Evolutionary conservation across 2,113 vertebrate genomes (phyloP).

Genomic region (Rhabdomys dilectus): DNA sequence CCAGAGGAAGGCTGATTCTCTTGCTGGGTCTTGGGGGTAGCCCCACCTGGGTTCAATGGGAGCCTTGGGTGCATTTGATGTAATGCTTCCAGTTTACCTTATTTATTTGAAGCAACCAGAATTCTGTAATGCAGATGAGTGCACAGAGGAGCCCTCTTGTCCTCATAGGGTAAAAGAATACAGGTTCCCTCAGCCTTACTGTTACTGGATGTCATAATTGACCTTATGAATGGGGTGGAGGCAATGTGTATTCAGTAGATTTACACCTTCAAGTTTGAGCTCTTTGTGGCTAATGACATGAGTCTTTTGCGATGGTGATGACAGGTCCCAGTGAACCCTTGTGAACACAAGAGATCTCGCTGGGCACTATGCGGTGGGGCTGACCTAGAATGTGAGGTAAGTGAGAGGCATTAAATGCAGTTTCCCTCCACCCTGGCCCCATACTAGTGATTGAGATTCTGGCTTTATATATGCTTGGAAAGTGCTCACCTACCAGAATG

Average conservation of each 20-base stretch:
- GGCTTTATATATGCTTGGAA: not conserved
- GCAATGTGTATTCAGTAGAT: not conserved
- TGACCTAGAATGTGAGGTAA: not conserved
- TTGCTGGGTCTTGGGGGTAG: not conserved
- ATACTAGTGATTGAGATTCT: not conserved
- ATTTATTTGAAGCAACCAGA: not conserved
- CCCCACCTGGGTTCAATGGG: not conserved
- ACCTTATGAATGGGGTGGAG: not conserved
- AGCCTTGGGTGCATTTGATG: not conserved
- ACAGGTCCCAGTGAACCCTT: not conserved
- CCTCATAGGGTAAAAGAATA: not conserved
- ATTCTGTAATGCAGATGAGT: not conserved
- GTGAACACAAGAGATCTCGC: not conserved
- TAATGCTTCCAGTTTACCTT: not conserved
- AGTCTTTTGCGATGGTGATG: not conserved
- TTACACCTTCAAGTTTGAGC: not conserved
- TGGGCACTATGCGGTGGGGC: not conserved
- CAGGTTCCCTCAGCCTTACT: not conserved
- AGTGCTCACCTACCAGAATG: not conserved
- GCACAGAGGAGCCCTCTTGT: not conserved
- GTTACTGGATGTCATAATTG: not conserved
- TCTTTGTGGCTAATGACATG: not conserved
- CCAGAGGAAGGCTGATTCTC: not conserved
- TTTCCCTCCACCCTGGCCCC: not conserved
- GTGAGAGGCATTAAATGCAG: not conserved